phyloP scores from a whole-genome alignment of 2,888 invertebrate species.

The Tachina lurida region DNA sequence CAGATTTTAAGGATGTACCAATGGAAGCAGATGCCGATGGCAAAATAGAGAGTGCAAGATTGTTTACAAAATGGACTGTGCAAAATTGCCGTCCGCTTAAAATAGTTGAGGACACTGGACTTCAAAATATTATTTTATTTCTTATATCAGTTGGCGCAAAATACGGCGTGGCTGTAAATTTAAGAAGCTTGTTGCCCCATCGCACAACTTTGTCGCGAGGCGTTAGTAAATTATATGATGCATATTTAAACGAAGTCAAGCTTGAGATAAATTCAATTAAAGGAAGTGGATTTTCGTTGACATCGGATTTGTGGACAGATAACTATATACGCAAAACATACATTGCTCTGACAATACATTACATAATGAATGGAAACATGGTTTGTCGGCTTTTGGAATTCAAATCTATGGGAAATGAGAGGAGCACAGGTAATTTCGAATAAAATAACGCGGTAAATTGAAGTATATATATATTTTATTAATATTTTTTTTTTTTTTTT shows the following conservation, averaged over 20 bases:
- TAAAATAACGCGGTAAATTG: neutral
- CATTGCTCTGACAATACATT: conserved; percentile 18
- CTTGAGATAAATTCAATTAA: too few species aligned
- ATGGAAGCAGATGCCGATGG: too few species aligned
- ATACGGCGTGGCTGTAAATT: too few species aligned
- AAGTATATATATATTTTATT: conserved; percentile 4
- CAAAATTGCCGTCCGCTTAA: conserved; percentile 60
- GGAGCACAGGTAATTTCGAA: neutral
- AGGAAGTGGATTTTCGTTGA: too few species aligned
- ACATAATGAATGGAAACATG: conserved; percentile 17
- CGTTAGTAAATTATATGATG: too few species aligned
- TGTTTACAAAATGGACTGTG: conserved; percentile 57
- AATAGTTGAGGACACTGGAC: conserved; percentile 56
- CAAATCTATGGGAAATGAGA: conserved; percentile 11
- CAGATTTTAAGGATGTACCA: too few species aligned
- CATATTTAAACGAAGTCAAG: too few species aligned
- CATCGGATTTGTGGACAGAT: conserved; percentile 7
- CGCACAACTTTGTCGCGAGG: too few species aligned
- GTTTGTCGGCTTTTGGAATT: conserved; percentile 12
- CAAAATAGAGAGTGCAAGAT: too few species aligned
- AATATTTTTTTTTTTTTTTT: conserved; percentile 2
- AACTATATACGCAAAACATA: conserved; percentile 29
- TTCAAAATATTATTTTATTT: too few species aligned
- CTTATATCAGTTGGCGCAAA: too few species aligned
- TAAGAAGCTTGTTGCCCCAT: too few species aligned